A percentile compares a stretch with the other conserved stretches of the same genome.
phyloP scores from a whole-genome alignment of 2,888 invertebrate genomes.

The Melanchra persicariae region DNA sequence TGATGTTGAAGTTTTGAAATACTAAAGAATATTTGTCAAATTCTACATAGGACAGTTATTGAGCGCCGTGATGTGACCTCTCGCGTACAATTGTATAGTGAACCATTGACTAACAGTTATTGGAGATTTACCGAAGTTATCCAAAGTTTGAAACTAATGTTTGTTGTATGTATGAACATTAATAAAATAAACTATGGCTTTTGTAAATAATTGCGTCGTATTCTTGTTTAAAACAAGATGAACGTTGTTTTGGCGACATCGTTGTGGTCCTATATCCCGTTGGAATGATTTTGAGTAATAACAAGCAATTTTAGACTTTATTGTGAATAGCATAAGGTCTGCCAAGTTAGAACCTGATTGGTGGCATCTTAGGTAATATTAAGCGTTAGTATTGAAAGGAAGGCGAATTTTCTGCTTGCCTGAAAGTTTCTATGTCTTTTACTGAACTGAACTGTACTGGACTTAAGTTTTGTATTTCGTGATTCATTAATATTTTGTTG shows the following conservation, averaged over 20 bases:
- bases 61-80: constrained; percentile 67
- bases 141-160: constrained; percentile 77
- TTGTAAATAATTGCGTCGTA: constrained; percentile 74
- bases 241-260: constrained; percentile 38
- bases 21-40: constrained; percentile 82
- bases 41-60: constrained; percentile 83
- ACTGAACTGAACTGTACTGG: background rate
- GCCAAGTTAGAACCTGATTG: constrained; percentile 40
- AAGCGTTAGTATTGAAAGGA: constrained; percentile 38
- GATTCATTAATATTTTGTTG: background rate
- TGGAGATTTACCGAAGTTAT: constrained; percentile 79
- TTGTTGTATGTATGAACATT: constrained; percentile 72
- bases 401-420: constrained; percentile 43
- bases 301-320: constrained; percentile 47
- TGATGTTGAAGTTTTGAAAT: constrained; percentile 86
- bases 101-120: constrained; percentile 68
- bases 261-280: constrained; percentile 54
- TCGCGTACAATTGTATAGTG: constrained; percentile 72
- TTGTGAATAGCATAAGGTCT: constrained; percentile 49
- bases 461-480: background rate
- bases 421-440: background rate
- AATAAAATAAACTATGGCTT: constrained; percentile 69
- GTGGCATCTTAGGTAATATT: constrained; percentile 28
- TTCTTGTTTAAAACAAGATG: constrained; percentile 70
- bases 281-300: constrained; percentile 41